A percentile compares a stretch with the other conserved stretches of the same genome.
Conservation (phyloP, 2,797 vertebrate species). For the Poeciliopsis presidionis region DNA sequence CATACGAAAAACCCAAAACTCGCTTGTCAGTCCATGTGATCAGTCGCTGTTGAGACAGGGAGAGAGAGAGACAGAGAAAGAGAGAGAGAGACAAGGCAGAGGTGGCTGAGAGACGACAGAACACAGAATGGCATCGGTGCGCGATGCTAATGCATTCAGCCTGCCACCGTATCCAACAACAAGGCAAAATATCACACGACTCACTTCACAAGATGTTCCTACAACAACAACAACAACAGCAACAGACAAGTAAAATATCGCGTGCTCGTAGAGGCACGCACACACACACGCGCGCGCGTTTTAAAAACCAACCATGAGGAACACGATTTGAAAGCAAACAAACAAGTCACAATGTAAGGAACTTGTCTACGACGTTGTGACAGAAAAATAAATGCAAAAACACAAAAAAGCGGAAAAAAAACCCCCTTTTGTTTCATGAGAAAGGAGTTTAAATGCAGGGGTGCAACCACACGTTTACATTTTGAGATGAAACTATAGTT, state of each 20-base stretch:
- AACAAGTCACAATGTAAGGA: slow-evolving; percentile 74
- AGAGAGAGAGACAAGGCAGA: slow-evolving; percentile 67
- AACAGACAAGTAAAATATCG: slow-evolving; percentile 56
- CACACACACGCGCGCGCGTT: slow-evolving; percentile 58
- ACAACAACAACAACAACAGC: slow-evolving; percentile 73
- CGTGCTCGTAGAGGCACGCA: slow-evolving; percentile 42
- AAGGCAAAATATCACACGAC: slow-evolving; percentile 78
- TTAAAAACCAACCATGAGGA: slow-evolving; percentile 67
- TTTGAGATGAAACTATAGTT: slow-evolving; percentile 11
- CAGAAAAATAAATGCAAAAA: slow-evolving; percentile 61
- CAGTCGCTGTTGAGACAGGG: slow-evolving; percentile 58
- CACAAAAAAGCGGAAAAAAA: slow-evolving; percentile 22
- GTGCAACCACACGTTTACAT: slow-evolving; percentile 40
- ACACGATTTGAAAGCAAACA: slow-evolving; percentile 72
- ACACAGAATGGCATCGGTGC: slow-evolving; percentile 68
- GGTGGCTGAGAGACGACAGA: slow-evolving; percentile 77
- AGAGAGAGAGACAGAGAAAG: slow-evolving; percentile 39
- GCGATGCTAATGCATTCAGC: slow-evolving; percentile 78
- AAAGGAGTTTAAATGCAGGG: slow-evolving; percentile 63
- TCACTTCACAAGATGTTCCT: slow-evolving; percentile 78
- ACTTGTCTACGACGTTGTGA: slow-evolving; percentile 64
- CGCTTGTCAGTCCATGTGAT: slow-evolving; percentile 81
- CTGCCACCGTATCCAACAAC: slow-evolving; percentile 78
- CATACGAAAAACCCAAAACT: slow-evolving; percentile 74
- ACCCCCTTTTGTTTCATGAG: slow-evolving; percentile 53